phyloP scores from a whole-genome alignment of 2,797 vertebrate species.

The Malurus splendens region DNA sequence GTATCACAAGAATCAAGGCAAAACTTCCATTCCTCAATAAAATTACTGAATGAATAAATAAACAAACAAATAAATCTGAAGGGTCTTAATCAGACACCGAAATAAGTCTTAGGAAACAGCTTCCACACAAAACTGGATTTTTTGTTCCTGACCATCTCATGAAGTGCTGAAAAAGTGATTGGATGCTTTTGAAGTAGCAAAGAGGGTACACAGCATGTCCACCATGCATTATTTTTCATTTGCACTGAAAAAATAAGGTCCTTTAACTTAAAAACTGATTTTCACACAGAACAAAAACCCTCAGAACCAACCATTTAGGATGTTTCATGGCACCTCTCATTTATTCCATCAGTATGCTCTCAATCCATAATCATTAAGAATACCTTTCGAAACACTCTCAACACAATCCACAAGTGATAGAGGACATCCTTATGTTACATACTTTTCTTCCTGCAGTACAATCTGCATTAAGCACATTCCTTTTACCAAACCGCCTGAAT shows the following conservation, averaged over 20 bases:
- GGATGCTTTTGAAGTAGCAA: neutral
- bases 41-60: neutral
- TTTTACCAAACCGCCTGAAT: neutral
- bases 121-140: neutral
- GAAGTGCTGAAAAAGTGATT: neutral
- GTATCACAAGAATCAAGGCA: neutral
- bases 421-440: neutral
- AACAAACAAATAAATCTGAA: neutral
- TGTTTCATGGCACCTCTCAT: neutral
- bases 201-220: neutral
- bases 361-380: neutral
- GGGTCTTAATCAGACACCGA: neutral
- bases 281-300: neutral
- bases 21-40: neutral
- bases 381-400: neutral
- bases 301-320: neutral
- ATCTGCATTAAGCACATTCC: neutral
- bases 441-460: neutral
- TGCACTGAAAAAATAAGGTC: neutral
- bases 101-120: neutral
- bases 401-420: neutral
- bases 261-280: neutral
- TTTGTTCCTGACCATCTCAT: neutral
- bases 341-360: neutral
- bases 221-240: neutral